These are phyloP conservation scores for Heliconius ethilla DNA, from an alignment of 2,888 invertebrate species.

Conservation along the genomic window DNA sequence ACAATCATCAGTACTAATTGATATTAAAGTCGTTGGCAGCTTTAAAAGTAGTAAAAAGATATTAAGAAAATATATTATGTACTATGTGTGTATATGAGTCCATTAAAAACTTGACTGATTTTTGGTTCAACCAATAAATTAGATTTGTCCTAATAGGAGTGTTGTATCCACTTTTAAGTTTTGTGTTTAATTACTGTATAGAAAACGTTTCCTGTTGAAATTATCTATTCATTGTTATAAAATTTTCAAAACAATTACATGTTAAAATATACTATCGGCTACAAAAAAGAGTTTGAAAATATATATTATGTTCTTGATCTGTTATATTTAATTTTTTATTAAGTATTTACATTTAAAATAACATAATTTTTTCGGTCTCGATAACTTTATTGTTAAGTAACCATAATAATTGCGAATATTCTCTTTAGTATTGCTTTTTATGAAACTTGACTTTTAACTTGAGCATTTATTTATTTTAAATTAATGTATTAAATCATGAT, in stretches of 20 bases:
- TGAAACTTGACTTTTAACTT: constrained; percentile 59
- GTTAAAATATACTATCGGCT: not conserved
- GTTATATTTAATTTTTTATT: not conserved
- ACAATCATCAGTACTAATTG: too few species aligned
- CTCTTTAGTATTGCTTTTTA: constrained; percentile 61
- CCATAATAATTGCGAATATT: constrained; percentile 50
- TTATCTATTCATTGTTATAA: constrained; percentile 23
- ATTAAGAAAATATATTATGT: not conserved
- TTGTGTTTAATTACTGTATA: constrained; percentile 8
- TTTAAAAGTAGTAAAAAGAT: not conserved
- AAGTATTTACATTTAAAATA: constrained; percentile 16
- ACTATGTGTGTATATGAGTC: constrained; percentile 10
- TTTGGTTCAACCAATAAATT: constrained; percentile 30
- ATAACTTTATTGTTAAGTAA: constrained; percentile 22
- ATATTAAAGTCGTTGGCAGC: constrained; percentile 5
- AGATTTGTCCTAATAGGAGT: constrained; percentile 24
- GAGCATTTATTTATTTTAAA: constrained; percentile 80
- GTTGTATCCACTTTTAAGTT: constrained; percentile 30
- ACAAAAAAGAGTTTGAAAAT: not conserved
- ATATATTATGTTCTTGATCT: not conserved
- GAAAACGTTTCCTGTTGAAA: constrained; percentile 16
- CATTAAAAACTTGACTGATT: constrained; percentile 34
- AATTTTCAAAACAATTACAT: constrained; percentile 27
- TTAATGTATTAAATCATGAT: constrained; percentile 78
- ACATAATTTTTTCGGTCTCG: constrained; percentile 18